Percentiles rank a stretch among this genome's conserved stretches.
phyloP scores from a whole-genome alignment of 2,888 invertebrate genomes.

The Oegoconia quadripuncta region DNA sequence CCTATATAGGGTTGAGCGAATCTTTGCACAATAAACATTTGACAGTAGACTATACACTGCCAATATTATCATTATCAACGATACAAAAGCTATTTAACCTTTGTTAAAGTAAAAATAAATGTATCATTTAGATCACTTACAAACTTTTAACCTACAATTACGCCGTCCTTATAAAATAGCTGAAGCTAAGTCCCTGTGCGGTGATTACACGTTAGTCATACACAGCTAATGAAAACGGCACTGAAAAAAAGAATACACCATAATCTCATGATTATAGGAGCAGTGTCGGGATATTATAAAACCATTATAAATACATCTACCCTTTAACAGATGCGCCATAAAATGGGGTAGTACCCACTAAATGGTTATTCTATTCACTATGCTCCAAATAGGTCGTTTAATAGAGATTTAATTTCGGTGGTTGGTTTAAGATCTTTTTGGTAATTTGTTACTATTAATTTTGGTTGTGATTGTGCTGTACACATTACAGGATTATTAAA shows the following conservation, averaged over 20 bases:
- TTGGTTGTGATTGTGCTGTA: constrained; percentile 16
- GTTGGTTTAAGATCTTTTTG: constrained; percentile 31
- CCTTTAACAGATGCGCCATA: constrained; percentile 55
- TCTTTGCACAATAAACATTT: too few species aligned
- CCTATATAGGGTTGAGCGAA: too few species aligned
- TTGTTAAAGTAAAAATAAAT: too few species aligned
- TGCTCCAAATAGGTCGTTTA: constrained; percentile 43
- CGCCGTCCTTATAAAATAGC: constrained; percentile 51
- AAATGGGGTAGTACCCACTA: constrained; percentile 36
- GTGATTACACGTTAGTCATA: constrained; percentile 57
- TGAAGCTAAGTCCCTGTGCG: constrained; percentile 43
- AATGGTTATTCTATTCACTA: constrained; percentile 51
- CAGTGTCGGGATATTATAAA: constrained; percentile 55
- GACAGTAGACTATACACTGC: too few species aligned
- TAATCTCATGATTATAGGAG: constrained; percentile 71
- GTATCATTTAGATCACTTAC: too few species aligned
- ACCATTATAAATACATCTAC: constrained; percentile 73
- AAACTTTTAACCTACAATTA: constrained; percentile 62
- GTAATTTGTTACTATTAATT: constrained; percentile 17
- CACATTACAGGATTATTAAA: constrained; percentile 11
- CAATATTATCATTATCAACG: constrained; percentile 7
- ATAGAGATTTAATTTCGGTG: constrained; percentile 47
- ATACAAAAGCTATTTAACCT: too few species aligned
- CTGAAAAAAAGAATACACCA: constrained; percentile 69
- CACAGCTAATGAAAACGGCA: constrained; percentile 63